These are phyloP conservation scores for Odontomyia ornata DNA, from an alignment of 2,888 invertebrate genomes.

Conservation along the genomic window DNA sequence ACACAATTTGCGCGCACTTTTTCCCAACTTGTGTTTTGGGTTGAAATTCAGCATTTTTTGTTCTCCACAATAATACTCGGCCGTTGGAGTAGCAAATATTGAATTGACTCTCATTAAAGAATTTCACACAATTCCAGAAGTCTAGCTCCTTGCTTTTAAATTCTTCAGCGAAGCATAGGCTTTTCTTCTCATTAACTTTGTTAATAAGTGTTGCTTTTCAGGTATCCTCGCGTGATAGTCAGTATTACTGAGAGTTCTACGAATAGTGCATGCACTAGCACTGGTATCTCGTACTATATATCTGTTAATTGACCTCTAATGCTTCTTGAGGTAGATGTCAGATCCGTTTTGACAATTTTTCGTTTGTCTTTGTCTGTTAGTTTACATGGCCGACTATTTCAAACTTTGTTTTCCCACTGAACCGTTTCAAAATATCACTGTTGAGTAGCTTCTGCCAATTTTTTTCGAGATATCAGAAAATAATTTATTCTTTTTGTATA, in stretches of 20 bases:
- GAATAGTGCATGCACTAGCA: neutral
- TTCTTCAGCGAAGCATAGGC: neutral
- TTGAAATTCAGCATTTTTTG: neutral
- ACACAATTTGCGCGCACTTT: neutral
- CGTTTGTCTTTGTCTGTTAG: neutral
- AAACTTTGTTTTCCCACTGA: neutral
- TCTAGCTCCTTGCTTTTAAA: too few species aligned
- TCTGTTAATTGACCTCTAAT: neutral
- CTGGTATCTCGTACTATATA: neutral
- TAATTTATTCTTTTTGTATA: neutral
- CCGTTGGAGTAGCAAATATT: neutral
- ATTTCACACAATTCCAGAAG: neutral
- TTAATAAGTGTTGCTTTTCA: neutral
- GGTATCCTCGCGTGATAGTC: neutral
- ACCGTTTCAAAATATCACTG: neutral
- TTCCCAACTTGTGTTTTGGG: neutral
- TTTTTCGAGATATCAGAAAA: neutral
- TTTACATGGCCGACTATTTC: neutral
- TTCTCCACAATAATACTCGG: neutral
- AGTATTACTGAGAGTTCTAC: neutral
- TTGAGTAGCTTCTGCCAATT: neutral
- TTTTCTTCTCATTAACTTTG: neutral
- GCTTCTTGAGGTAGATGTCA: neutral
- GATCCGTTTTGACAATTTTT: neutral
- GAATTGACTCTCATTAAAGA: neutral